Conservation (phyloP, 2,888 invertebrate genomes). For the Tigriopus californicus region DNA sequence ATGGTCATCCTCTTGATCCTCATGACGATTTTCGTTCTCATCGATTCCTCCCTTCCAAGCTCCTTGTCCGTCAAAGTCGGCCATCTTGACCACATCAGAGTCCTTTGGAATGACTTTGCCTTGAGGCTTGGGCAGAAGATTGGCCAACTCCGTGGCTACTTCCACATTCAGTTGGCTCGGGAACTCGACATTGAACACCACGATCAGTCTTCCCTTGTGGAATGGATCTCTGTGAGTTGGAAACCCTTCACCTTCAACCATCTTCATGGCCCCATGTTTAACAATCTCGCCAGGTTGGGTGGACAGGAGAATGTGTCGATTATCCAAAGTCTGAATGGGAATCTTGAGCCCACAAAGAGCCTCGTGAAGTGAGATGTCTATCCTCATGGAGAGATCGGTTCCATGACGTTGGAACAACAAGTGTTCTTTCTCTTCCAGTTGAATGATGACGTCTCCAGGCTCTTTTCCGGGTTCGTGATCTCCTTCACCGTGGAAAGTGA, state of each 20-base stretch:
- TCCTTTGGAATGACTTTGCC: not conserved
- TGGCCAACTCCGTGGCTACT: conserved; percentile 33
- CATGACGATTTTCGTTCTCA: conserved; percentile 23
- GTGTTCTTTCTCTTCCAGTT: conserved; percentile 62
- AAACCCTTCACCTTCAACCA: conserved; percentile 60
- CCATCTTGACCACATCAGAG: conserved; percentile 57
- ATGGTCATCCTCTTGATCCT: conserved; percentile 46
- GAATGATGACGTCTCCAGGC: conserved; percentile 72
- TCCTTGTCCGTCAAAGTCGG: conserved; percentile 44
- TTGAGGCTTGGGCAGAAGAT: conserved; percentile 21
- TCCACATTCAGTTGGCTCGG: conserved; percentile 60
- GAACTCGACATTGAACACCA: conserved; percentile 68
- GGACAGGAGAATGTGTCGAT: conserved; percentile 55
- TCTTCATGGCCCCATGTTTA: conserved; percentile 44
- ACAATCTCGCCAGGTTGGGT: conserved; percentile 61
- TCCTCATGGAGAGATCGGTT: conserved; percentile 36
- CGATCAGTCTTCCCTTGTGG: conserved; percentile 65
- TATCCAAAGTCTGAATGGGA: conserved; percentile 72
- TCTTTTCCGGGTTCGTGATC: conserved; percentile 70
- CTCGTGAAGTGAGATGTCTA: conserved; percentile 59
- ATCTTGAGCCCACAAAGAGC: conserved; percentile 76
- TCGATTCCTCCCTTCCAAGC: conserved; percentile 31
- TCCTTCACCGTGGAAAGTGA: conserved; percentile 68
- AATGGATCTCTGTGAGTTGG: conserved; percentile 63
- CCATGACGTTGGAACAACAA: conserved; percentile 54